These are phyloP conservation scores for Micoletzkya japonica DNA, from an alignment of 2,888 invertebrate genomes.

Conservation along the genomic window DNA sequence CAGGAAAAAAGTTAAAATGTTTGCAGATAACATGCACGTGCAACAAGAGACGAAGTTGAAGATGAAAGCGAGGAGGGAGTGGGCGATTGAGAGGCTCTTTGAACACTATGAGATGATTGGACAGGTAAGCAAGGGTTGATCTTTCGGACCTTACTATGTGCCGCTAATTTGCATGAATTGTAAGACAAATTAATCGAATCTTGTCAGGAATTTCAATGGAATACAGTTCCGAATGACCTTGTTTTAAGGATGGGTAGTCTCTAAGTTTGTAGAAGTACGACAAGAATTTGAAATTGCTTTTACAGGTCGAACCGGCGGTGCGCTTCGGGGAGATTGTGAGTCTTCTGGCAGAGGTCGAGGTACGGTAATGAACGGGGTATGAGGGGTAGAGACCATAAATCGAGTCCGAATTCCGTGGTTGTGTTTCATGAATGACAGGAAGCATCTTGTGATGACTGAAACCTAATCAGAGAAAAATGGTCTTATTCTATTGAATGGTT, in stretches of 20 bases:
- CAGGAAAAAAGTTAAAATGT: neutral
- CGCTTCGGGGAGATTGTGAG: slow-evolving; percentile 53
- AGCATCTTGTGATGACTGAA: neutral
- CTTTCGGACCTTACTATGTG: too few species aligned
- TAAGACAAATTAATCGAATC: too few species aligned
- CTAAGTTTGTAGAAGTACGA: neutral
- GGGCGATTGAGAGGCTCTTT: slow-evolving; percentile 50
- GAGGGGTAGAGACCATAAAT: neutral
- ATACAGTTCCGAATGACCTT: neutral
- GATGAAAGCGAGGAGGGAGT: slow-evolving; percentile 47
- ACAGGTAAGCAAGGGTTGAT: neutral
- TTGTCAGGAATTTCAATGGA: too few species aligned
- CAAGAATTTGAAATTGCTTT: neutral
- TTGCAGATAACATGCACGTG: slow-evolving; percentile 50
- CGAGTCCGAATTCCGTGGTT: too few species aligned
- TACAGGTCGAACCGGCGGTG: slow-evolving; percentile 40
- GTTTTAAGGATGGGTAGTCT: neutral
- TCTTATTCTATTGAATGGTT: neutral
- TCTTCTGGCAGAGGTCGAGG: slow-evolving; percentile 56
- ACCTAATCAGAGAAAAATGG: neutral
- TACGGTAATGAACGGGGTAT: slow-evolving; percentile 17
- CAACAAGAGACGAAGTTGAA: slow-evolving; percentile 35
- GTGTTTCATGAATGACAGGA: too few species aligned
- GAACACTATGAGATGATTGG: slow-evolving; percentile 42
- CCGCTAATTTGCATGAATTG: too few species aligned